Evolutionary conservation across 30 jellyfish, hydroid and myxozoan species (phyloP), one percentile per base, ranked within the genome.

Genomic region (Cassiopea xamachana): DNA sequence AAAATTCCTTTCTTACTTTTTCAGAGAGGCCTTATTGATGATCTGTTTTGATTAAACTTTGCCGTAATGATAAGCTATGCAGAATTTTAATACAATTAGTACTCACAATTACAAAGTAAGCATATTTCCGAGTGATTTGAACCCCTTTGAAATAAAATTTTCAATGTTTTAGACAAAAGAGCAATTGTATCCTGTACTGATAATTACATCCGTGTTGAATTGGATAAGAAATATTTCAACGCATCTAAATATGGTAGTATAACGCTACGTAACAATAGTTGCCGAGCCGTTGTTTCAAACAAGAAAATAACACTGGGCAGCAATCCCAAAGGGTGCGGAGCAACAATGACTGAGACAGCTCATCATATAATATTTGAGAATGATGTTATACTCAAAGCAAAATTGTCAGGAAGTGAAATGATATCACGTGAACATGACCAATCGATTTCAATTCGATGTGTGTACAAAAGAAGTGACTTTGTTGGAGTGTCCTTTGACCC

Each of bases 381-480:
- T 46, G 7, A 78, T 1, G 46, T 78, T 46, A 47, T 78, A 19
- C 17, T 78, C 73, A 78, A 78, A 78, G 87, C 87, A 70, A 78
- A 60, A 48, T 9, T 27, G 50, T 19, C 60, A 19, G 50, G 51
- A 1, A 50, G 18, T 19, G 81, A 73, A 73, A 50, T 73, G 81
- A 76, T 76, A 27, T 5, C 85, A 12, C 85, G 85, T 76, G 70
- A 76, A 3, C 85, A 76, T 76, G 85, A 76, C 15, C 71, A 76
- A 47, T 47, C 27, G 46, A 47, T 76, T 13, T 12, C 59, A 2
- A 10, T 76, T 1, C 49, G 71, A 44, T 76, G 85, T 76, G 69
- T 76, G 13, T 76, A 5, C 15, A 49, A 76, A 14, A 44, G 85
- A 55, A 14, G 71, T 47, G 85, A 64, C 6, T 76, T 76, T 46